Conservation (phyloP, 2,113 vertebrate genomes). For the Grammomys dolichurus region DNA sequence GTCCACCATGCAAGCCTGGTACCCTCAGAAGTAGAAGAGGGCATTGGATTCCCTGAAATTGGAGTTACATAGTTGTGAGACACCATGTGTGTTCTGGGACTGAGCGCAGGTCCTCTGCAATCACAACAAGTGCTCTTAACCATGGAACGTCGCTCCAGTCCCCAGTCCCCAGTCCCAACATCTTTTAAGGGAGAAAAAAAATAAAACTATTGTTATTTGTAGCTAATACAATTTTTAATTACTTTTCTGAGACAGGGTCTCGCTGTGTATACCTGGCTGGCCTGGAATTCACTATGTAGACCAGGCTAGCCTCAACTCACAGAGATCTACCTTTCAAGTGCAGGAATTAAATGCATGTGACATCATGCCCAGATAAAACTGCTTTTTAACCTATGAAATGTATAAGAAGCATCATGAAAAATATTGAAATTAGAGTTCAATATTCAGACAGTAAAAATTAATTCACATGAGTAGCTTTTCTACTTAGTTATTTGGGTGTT, state of each 20-base stretch:
- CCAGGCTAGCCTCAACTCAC: no score
- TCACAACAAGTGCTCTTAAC: background rate
- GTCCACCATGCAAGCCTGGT: background rate
- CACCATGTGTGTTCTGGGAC: background rate
- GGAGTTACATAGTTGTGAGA: background rate
- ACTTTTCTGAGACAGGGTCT: background rate
- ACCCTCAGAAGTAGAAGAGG: background rate
- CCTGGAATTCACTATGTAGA: no score
- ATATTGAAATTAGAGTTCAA: constrained; percentile 21
- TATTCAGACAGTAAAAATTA: constrained; percentile 7
- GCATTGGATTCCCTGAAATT: background rate
- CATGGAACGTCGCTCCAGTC: background rate
- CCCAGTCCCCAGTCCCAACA: background rate
- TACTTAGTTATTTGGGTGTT: background rate
- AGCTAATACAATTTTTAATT: background rate
- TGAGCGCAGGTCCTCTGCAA: background rate
- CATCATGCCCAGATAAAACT: background rate
- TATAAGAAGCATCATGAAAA: background rate
- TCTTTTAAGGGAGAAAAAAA: background rate
- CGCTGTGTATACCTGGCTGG: no score
- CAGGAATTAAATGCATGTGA: background rate
- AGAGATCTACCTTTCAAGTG: background rate
- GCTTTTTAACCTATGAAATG: constrained; percentile 11
- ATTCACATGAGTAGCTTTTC: constrained; percentile 13
- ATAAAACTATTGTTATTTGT: constrained; percentile 32